Percentiles rank a stretch among this genome's conserved stretches.
Evolutionary conservation across 2,888 invertebrate genomes (phyloP).

Genomic region (Opisthograptis luteolata): DNA sequence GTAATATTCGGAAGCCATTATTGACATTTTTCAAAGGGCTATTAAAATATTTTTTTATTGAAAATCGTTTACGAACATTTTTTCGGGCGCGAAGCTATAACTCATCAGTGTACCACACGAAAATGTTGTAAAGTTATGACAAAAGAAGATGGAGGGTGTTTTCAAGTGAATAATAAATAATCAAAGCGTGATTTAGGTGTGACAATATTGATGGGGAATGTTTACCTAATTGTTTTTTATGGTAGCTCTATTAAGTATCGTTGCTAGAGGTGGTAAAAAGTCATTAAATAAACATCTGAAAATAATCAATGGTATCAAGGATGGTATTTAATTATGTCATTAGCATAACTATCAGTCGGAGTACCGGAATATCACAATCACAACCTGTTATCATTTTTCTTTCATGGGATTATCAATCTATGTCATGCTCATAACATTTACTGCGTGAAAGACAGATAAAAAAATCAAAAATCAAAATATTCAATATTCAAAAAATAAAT

Average conservation of each 20-base stretch:
- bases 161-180: slow-evolving; percentile 23
- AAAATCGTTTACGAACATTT: slow-evolving; percentile 63
- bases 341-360: no score
- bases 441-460: no score
- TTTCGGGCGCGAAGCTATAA: slow-evolving; percentile 51
- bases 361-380: no score
- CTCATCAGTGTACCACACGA: slow-evolving; percentile 46
- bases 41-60: slow-evolving; percentile 74
- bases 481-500: no score
- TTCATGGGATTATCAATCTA: no score
- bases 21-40: slow-evolving; percentile 79
- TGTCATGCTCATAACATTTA: no score
- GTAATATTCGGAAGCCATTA: slow-evolving; percentile 79
- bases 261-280: not conserved
- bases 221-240: slow-evolving; percentile 4
- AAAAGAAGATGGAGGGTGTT: slow-evolving; percentile 35
- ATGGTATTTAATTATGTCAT: no score
- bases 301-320: no score
- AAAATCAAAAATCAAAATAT: no score
- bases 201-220: slow-evolving; percentile 7
- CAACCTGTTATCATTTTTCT: no score
- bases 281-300: not conserved
- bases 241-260: no score
- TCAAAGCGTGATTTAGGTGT: slow-evolving; percentile 25
- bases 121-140: slow-evolving; percentile 43